phyloP scores from a whole-genome alignment of 2,113 vertebrate species.

The Cygnus buccinator region DNA sequence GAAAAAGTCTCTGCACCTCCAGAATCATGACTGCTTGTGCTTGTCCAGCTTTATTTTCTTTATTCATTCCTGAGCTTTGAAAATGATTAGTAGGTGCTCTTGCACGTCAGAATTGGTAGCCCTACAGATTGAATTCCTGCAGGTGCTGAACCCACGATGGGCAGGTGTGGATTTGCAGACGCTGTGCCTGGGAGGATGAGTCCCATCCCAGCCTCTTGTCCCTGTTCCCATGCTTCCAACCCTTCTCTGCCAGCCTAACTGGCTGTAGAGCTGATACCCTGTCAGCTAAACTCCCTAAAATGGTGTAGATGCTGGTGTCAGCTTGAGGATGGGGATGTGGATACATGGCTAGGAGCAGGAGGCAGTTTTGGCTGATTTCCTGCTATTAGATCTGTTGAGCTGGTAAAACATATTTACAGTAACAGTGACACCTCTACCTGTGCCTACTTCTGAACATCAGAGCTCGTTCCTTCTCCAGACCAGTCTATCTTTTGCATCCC shows the following conservation, averaged over 20 bases:
- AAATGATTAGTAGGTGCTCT: not conserved
- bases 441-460: not conserved
- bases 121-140: not conserved
- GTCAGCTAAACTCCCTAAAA: not conserved
- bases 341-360: not conserved
- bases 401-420: not conserved
- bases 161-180: not conserved
- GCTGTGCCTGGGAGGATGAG: not conserved
- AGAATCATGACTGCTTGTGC: not conserved
- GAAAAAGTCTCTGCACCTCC: not conserved
- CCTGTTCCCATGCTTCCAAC: not conserved
- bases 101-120: not conserved
- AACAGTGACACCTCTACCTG: not conserved
- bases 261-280: not conserved
- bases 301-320: not conserved
- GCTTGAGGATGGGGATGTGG: not conserved
- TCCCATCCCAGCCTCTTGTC: not conserved
- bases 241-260: not conserved
- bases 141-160: not conserved
- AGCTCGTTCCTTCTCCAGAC: not conserved
- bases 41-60: not conserved
- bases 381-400: not conserved
- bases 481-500: not conserved
- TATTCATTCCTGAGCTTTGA: not conserved
- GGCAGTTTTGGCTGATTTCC: not conserved